phyloP scores from a whole-genome alignment of 1,140 invertebrate genomes.

The Maconellicoccus hirsutus region DNA sequence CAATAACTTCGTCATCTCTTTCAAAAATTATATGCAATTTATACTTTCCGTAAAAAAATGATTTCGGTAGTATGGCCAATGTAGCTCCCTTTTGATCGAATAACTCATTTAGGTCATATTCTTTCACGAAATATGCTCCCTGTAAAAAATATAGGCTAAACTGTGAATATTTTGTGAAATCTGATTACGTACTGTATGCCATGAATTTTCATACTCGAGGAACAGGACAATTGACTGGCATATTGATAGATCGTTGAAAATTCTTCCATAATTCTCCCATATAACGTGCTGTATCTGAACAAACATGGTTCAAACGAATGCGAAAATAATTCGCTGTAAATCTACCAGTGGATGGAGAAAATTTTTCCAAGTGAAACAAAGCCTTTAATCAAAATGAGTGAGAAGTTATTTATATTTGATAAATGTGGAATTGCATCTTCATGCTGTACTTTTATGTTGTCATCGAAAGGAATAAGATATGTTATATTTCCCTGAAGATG shows the following conservation, averaged over 20 bases:
- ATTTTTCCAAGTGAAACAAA: background rate
- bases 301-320: background rate
- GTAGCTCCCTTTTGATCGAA: background rate
- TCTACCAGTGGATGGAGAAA: background rate
- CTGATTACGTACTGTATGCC: no score
- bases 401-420: background rate
- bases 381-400: background rate
- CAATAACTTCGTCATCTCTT: background rate
- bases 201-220: background rate
- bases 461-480: background rate
- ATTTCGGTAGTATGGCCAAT: background rate
- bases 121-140: background rate
- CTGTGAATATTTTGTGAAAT: background rate
- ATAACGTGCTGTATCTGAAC: background rate
- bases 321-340: background rate
- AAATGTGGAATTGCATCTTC: background rate
- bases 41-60: background rate
- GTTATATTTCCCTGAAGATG: background rate
- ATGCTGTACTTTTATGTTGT: background rate
- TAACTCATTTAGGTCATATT: background rate
- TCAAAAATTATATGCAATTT: background rate
- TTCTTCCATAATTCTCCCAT: background rate
- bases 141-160: background rate
- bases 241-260: background rate
- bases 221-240: background rate